Conservation (phyloP, 2,797 vertebrate species). For the Eulemur coronatus region DNA sequence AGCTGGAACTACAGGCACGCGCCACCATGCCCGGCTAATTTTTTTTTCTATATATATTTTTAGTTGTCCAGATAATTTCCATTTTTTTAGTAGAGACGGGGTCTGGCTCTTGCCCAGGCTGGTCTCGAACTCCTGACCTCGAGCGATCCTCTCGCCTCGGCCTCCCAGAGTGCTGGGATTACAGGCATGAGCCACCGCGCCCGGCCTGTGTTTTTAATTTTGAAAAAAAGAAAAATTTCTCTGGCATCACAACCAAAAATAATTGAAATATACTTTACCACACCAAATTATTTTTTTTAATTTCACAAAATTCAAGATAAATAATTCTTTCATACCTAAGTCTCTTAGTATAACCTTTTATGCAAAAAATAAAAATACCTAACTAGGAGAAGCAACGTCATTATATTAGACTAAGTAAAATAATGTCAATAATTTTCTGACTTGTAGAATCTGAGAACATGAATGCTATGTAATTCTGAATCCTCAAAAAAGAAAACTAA, state of each 20-base stretch:
- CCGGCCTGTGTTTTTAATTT: not conserved
- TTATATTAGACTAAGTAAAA: not conserved
- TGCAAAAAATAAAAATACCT: not conserved
- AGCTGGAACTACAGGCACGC: too few species aligned
- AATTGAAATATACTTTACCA: not conserved
- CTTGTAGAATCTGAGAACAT: not conserved
- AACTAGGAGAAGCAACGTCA: not conserved
- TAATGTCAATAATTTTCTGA: not conserved
- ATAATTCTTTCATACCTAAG: not conserved
- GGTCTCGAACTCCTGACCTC: too few species aligned
- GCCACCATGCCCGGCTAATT: too few species aligned
- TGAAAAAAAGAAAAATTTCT: not conserved
- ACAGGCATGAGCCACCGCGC: too few species aligned
- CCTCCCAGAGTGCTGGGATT: too few species aligned
- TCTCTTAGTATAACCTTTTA: not conserved
- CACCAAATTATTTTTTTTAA: not conserved
- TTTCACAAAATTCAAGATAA: not conserved
- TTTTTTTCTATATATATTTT: too few species aligned
- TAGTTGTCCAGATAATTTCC: too few species aligned
- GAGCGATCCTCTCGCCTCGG: too few species aligned
- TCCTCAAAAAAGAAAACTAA: not conserved
- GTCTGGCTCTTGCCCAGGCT: too few species aligned
- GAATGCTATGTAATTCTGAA: not conserved
- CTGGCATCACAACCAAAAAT: not conserved
- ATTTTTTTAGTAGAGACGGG: too few species aligned